Conservation (phyloP, 2,888 invertebrate species). For the Macrophya alboannulata region DNA sequence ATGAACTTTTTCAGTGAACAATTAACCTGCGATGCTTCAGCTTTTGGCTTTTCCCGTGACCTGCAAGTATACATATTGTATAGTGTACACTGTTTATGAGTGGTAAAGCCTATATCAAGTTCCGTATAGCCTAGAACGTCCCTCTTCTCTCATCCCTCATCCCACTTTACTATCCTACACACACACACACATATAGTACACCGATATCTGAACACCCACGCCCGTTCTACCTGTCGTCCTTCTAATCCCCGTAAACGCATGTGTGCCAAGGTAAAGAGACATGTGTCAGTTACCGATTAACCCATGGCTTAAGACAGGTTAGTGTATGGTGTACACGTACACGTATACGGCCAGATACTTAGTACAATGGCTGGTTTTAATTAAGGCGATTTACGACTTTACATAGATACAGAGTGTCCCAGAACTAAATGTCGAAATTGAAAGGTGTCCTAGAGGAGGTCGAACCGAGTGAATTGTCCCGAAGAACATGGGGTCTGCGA, state of each 20-base stretch:
- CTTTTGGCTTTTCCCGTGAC: background rate
- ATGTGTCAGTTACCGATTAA: constrained; percentile 44
- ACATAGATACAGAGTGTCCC: background rate
- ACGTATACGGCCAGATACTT: background rate
- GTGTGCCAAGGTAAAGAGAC: constrained; percentile 33
- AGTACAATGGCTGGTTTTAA: constrained; percentile 3
- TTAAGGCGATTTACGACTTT: background rate
- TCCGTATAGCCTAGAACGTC: background rate
- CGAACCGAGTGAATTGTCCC: too few relatives aligned
- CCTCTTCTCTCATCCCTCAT: background rate
- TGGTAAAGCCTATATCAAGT: background rate
- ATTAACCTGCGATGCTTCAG: background rate
- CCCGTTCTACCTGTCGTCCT: constrained; percentile 31
- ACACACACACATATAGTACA: too few relatives aligned
- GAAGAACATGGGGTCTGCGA: too few relatives aligned
- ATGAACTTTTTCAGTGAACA: too few relatives aligned
- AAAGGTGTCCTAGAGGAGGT: too few relatives aligned
- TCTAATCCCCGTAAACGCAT: constrained; percentile 31
- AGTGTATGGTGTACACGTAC: background rate
- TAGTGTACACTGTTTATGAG: background rate
- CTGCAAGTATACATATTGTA: background rate
- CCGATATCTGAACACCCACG: background rate
- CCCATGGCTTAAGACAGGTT: constrained; percentile 22
- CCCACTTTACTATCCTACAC: background rate
- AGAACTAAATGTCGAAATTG: too few relatives aligned